Evolutionary conservation across 1,140 invertebrate genomes (phyloP).

Genomic region (Teleopsis dalmanni): DNA sequence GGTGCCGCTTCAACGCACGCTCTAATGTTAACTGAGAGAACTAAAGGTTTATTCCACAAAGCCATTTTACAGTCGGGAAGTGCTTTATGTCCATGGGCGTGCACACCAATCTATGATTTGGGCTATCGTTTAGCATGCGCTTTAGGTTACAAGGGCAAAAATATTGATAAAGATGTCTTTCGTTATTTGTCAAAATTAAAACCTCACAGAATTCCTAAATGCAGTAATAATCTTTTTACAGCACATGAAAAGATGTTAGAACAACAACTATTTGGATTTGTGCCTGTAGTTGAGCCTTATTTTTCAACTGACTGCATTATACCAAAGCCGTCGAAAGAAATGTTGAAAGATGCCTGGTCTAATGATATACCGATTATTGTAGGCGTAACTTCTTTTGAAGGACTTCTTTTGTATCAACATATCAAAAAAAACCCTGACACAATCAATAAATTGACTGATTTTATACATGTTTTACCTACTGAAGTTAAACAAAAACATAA

Average conservation of each 20-base stretch:
- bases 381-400: conserved; percentile 40
- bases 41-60: conserved; percentile 50
- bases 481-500: conserved; percentile 4
- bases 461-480: conserved; percentile 23
- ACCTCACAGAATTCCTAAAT: too few species aligned
- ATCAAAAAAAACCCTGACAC: conserved; percentile 19
- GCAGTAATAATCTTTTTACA: too few species aligned
- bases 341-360: conserved; percentile 25
- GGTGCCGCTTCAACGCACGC: conserved; percentile 33
- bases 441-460: conserved; percentile 13
- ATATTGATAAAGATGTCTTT: conserved; percentile 29
- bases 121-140: conserved; percentile 17
- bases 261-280: too few species aligned
- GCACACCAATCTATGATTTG: conserved; percentile 7
- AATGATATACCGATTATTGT: conserved; percentile 45
- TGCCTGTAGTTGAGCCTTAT: conserved; percentile 31
- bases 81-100: conserved; percentile 40
- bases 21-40: conserved; percentile 29
- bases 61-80: conserved; percentile 54
- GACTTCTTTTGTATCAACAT: conserved; percentile 24
- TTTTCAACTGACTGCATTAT: conserved; percentile 25
- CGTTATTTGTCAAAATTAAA: conserved; percentile 48
- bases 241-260: too few species aligned
- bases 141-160: conserved; percentile 24
- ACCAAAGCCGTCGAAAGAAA: conserved; percentile 20